A percentile compares a stretch with the other conserved stretches of the same genome.
These are phyloP conservation scores for Arctopsyche grandis DNA, from an alignment of 1,140 invertebrate genomes.

Conservation along the genomic window DNA sequence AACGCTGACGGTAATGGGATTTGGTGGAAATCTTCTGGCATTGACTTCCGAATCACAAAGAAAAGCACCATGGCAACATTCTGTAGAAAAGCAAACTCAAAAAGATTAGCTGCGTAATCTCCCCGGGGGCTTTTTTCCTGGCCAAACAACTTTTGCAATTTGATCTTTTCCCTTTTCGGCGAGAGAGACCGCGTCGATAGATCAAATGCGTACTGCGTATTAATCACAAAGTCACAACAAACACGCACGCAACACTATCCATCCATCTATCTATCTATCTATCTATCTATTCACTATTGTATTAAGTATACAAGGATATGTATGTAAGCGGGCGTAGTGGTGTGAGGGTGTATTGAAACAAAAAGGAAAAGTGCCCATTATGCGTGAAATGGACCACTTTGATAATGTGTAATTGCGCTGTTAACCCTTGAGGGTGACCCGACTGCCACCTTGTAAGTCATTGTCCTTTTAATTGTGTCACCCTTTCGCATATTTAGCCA, in stretches of 20 bases:
- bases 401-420: background rate
- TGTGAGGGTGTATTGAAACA: background rate
- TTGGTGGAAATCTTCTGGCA: constrained; percentile 5
- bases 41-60: constrained; percentile 28
- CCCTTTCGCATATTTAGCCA: constrained; percentile 10
- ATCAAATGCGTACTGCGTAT: too few relatives aligned
- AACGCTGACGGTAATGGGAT: constrained; percentile 17
- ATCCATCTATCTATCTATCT: too few relatives aligned
- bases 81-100: constrained; percentile 12
- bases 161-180: constrained; percentile 18
- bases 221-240: too few relatives aligned
- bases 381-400: background rate
- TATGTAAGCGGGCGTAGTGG: background rate
- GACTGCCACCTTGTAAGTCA: background rate
- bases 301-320: background rate
- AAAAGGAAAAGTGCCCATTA: background rate
- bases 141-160: constrained; percentile 32
- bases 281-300: too few relatives aligned
- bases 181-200: too few relatives aligned
- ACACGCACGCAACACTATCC: too few relatives aligned
- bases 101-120: constrained; percentile 34
- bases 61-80: background rate
- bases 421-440: background rate
- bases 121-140: constrained; percentile 2
- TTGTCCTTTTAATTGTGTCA: constrained; percentile 33